Evolutionary conservation across 2,797 vertebrate genomes (phyloP).

Genomic region (Coregonus suidteri): DNA sequence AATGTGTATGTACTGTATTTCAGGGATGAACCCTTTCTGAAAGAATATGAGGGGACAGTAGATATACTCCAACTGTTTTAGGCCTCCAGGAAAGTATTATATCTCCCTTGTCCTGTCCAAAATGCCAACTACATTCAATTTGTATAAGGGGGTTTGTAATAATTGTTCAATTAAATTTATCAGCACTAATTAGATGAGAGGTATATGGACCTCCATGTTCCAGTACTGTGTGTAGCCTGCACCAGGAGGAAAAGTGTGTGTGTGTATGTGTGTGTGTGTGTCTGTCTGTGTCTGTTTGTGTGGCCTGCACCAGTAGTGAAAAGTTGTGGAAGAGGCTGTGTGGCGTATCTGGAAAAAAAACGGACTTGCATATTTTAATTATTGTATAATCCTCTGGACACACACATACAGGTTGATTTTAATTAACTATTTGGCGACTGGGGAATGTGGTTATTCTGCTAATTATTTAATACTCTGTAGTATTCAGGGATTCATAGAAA

Average conservation of each 20-base stretch:
- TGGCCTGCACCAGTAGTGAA: neutral
- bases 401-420: conserved; percentile 54
- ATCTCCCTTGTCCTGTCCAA: too few relatives aligned
- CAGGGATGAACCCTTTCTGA: too few relatives aligned
- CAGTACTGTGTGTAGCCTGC: neutral
- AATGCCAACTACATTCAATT: too few relatives aligned
- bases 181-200: neutral
- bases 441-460: conserved; percentile 62
- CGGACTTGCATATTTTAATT: conserved; percentile 41
- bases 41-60: too few relatives aligned
- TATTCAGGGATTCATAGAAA: neutral
- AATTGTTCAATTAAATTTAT: neutral
- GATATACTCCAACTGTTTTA: too few relatives aligned
- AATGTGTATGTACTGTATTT: too few relatives aligned
- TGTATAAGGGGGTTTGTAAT: too few relatives aligned
- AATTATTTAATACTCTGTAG: conserved; percentile 61
- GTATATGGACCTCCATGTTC: neutral
- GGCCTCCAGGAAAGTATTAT: too few relatives aligned
- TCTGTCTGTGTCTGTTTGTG: conserved; percentile 11
- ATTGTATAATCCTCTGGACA: conserved; percentile 70
- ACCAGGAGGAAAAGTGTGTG: neutral
- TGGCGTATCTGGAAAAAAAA: neutral
- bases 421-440: conserved; percentile 69
- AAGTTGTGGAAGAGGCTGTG: neutral
- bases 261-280: conserved; percentile 2